Conservation (phyloP, 1,140 invertebrate species). For the Brachionus calyciflorus region DNA sequence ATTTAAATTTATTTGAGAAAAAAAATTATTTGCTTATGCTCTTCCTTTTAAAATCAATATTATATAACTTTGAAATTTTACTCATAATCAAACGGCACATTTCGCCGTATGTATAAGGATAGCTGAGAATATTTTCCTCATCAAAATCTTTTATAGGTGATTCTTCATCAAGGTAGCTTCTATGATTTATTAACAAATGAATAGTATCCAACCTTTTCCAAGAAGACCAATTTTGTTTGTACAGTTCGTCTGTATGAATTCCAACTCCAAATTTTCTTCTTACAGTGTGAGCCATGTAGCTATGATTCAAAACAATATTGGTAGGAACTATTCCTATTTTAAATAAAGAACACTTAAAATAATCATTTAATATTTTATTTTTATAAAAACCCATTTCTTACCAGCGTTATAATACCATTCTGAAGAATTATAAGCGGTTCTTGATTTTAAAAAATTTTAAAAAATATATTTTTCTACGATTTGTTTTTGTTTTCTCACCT, state of each 20-base stretch:
- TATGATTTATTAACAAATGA: not conserved
- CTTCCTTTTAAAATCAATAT: too few species aligned
- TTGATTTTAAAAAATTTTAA: too few species aligned
- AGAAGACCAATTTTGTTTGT: not conserved
- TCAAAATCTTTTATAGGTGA: conserved; percentile 15
- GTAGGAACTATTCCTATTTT: not conserved
- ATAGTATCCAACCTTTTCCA: not conserved
- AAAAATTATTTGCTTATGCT: too few species aligned
- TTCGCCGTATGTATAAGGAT: not conserved
- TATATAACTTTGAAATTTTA: too few species aligned
- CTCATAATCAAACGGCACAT: too few species aligned
- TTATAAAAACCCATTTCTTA: too few species aligned
- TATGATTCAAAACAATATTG: not conserved
- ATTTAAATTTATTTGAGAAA: too few species aligned
- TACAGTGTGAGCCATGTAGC: not conserved
- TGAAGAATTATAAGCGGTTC: not conserved
- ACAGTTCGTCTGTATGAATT: not conserved
- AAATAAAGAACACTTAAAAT: not conserved
- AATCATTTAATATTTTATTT: not conserved
- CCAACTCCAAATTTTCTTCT: not conserved
- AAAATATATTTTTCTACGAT: too few species aligned
- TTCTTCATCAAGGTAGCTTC: not conserved
- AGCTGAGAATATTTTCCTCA: not conserved
- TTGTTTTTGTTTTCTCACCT: not conserved
- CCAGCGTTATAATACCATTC: conserved; percentile 10